Evolutionary conservation across 1,140 invertebrate genomes (phyloP).

Genomic region (Cecropterus lyciades): DNA sequence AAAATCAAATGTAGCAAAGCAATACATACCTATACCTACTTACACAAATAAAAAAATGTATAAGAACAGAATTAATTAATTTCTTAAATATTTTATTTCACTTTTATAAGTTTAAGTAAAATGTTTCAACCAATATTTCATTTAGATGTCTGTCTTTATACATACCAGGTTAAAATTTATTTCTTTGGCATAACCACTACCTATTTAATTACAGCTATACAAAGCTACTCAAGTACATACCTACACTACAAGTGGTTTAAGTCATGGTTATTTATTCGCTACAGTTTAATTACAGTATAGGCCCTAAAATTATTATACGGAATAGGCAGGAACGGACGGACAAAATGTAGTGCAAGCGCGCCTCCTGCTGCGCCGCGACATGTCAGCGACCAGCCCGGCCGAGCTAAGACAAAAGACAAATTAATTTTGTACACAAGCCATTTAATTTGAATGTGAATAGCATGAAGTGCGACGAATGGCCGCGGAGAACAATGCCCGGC

Average conservation of each 20-base stretch:
- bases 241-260: slow-evolving; percentile 2
- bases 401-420: slow-evolving; percentile 82
- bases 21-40: no score
- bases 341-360: slow-evolving; percentile 36
- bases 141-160: not conserved
- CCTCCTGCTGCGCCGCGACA: slow-evolving; percentile 70
- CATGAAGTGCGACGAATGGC: slow-evolving; percentile 83
- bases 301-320: slow-evolving; percentile 33
- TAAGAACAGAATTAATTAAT: no score
- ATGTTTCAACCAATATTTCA: no score
- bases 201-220: no score
- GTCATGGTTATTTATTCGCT: slow-evolving; percentile 30
- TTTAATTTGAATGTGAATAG: slow-evolving; percentile 84
- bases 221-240: no score
- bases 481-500: slow-evolving; percentile 80
- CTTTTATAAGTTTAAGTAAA: no score
- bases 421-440: slow-evolving; percentile 83
- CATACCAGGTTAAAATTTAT: not conserved
- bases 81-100: no score
- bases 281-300: slow-evolving; percentile 30
- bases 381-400: slow-evolving; percentile 57
- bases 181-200: no score
- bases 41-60: no score
- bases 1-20: no score
- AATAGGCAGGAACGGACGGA: slow-evolving; percentile 28